Evolutionary conservation across 2,888 invertebrate genomes (phyloP).

Genomic region (Rhamnusium bicolor): DNA sequence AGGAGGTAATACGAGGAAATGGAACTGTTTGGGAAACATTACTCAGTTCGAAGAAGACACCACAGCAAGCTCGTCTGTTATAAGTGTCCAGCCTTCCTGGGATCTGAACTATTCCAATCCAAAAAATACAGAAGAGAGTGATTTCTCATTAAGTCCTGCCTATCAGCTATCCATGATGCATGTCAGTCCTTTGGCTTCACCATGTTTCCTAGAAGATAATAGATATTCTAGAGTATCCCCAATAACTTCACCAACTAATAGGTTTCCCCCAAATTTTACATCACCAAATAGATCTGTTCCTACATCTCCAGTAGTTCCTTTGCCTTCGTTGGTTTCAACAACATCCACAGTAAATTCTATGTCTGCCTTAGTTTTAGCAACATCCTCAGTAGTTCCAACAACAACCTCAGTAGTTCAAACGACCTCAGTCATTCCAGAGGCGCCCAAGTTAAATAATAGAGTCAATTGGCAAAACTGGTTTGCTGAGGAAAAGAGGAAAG

Average conservation of each 20-base stretch:
- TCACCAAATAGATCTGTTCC: neutral
- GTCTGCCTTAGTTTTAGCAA: neutral
- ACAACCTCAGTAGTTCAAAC: neutral
- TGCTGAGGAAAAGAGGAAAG: conserved; percentile 33
- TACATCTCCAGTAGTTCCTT: neutral
- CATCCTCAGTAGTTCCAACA: neutral
- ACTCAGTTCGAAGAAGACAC: conserved; percentile 1
- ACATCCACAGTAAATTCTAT: neutral
- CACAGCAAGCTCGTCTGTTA: neutral
- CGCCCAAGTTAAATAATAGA: no score
- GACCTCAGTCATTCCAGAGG: conserved; percentile 1
- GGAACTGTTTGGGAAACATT: neutral
- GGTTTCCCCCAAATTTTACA: neutral
- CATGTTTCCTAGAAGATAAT: neutral
- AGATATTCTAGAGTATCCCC: neutral
- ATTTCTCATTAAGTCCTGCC: neutral
- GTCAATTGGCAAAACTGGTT: conserved; percentile 38
- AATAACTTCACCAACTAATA: neutral
- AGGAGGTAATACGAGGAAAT: neutral
- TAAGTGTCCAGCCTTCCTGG: neutral
- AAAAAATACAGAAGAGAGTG: no score
- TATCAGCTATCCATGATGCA: neutral
- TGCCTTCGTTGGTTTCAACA: neutral
- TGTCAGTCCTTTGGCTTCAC: neutral
- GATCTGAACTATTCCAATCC: neutral